Base-by-base conservation (phyloP, 1,140 invertebrate genomes). In the Hycleus cichorii region DNA sequence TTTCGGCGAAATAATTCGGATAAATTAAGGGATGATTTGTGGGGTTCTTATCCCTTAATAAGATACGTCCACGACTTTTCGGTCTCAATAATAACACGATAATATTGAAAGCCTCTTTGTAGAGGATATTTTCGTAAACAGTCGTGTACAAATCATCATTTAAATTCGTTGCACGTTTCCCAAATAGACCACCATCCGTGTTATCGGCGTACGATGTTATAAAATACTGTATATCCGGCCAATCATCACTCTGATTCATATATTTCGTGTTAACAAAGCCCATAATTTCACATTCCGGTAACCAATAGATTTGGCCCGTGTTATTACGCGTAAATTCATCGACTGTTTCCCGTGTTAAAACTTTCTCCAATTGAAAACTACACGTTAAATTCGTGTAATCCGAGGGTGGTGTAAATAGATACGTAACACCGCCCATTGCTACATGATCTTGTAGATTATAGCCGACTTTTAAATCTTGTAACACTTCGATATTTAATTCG, bases 401-500 rank as follows among this genome's bases (percentile, higher is more conserved):
- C 10, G 75, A 66, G 0, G 78, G 77, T 8, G 73, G 69, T 40
- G 78, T 73, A 48, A 81, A 73, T 6, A 73, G 52, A 50, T 66
- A 74, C 3, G 72, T 70, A 0, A 54, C 62, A 1, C 80, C 81
- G 0, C 78, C 80, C 58, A 87, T 81, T 1, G 85, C 85, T 0
- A 87, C 78, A 65, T 90, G 88, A 72, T 89, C 87, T 71, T 89
- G 89, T 4, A 94, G 75, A 75, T 93, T 93, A 55, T 80, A 69
- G 0, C 91, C 91, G 0, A 94, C 90, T 0, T 89, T 83, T 38
- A 84, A 71, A 69, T 87, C 72, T 2, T 78, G 67, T 48, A 79
- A 65, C 1, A 67, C 47, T 9, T 68, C 51, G 12, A 91, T 85
- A n/a, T 79, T 78, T 6, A 83, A 62, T 51, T 83, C 74, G 54